Conservation (phyloP, 2,888 invertebrate species). For the Drosophila yooni region DNA sequence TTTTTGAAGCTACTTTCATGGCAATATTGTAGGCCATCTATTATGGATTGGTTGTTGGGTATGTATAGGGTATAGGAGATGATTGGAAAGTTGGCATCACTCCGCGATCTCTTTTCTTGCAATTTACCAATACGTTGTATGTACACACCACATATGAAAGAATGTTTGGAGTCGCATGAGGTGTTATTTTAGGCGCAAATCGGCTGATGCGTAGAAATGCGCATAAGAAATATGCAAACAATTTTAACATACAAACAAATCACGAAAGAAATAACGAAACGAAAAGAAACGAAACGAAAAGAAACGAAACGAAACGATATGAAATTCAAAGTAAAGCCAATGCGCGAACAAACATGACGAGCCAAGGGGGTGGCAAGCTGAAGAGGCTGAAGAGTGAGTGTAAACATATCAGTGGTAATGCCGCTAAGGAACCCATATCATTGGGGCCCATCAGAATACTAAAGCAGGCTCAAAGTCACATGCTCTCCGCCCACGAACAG, state of each 20-base stretch:
- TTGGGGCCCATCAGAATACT: conserved; percentile 36
- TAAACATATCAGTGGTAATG: conserved; percentile 73
- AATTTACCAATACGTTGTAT: conserved; percentile 25
- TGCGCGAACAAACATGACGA: neutral
- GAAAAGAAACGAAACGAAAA: no score
- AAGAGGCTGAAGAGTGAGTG: conserved; percentile 19
- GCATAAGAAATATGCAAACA: conserved; percentile 71
- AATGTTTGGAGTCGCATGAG: neutral
- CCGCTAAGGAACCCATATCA: conserved; percentile 43
- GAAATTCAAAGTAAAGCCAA: neutral
- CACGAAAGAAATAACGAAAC: conserved; percentile 5
- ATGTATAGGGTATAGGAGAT: conserved; percentile 24
- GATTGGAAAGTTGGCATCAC: conserved; percentile 54
- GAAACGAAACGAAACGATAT: conserved; percentile 1
- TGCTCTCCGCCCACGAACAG: conserved; percentile 29
- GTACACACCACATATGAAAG: neutral
- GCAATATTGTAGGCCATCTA: neutral
- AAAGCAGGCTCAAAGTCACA: conserved; percentile 1
- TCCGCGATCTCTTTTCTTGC: conserved; percentile 19
- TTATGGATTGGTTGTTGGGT: neutral
- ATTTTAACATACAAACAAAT: conserved; percentile 37
- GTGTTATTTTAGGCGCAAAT: conserved; percentile 60
- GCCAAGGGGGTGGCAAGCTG: neutral
- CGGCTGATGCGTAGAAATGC: conserved; percentile 53
- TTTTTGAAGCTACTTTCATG: neutral